Evolutionary conservation across 2,113 vertebrate genomes (phyloP).

Genomic region (Ivindomyrus marchei): DNA sequence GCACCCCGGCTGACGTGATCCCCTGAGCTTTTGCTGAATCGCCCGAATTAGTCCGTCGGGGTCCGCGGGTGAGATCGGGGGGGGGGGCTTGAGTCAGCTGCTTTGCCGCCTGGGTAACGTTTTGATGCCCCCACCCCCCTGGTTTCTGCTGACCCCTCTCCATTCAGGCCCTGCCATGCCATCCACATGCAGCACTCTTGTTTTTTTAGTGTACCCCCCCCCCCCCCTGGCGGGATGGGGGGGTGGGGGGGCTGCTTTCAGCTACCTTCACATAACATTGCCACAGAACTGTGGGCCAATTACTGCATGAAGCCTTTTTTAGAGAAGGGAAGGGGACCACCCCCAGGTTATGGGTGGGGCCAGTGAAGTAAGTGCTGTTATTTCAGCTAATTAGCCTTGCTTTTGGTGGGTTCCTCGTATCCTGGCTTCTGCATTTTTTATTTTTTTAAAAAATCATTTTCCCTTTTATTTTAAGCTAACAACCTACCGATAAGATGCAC

Average conservation of each 20-base stretch:
- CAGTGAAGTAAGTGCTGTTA: not conserved
- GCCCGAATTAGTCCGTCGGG: conserved; percentile 49
- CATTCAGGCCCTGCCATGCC: conserved; percentile 10
- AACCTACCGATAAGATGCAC: not conserved
- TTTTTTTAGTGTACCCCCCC: not conserved
- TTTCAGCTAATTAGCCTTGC: not conserved
- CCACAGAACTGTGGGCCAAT: not conserved
- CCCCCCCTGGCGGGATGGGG: not conserved
- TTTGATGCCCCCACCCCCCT: conserved; percentile 26
- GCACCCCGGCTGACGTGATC: conserved; percentile 46
- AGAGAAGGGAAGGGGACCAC: not conserved
- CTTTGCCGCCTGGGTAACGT: conserved; percentile 51
- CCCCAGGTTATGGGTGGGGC: not conserved
- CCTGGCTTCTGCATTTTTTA: not conserved
- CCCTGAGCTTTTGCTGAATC: conserved; percentile 55
- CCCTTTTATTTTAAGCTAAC: not conserved
- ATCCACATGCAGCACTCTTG: not conserved
- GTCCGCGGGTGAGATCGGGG: conserved; percentile 43
- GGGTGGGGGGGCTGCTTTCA: not conserved
- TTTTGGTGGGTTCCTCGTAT: not conserved
- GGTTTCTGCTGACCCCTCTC: conserved; percentile 9
- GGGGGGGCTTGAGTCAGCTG: conserved; percentile 58
- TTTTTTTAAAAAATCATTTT: not conserved
- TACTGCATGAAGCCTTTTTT: not conserved
- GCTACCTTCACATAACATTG: not conserved